Evolutionary conservation across 2,888 invertebrate species (phyloP).

Genomic region (Aethes cnicana): DNA sequence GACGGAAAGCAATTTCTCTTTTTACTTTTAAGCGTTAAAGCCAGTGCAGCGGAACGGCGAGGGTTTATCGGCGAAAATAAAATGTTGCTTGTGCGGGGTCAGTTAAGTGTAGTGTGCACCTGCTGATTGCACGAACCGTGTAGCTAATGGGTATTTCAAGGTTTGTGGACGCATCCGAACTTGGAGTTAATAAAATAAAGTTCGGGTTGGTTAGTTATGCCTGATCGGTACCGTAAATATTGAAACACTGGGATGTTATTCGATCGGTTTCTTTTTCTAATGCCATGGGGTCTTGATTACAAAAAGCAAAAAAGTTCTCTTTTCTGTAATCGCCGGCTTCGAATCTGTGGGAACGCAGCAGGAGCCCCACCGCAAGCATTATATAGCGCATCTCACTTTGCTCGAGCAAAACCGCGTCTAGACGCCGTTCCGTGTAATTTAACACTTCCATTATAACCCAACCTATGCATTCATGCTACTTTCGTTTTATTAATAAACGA

Average conservation of each 20-base stretch:
- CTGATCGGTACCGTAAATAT: slow-evolving; percentile 18
- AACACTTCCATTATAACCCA: slow-evolving; percentile 54
- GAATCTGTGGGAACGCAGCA: slow-evolving; percentile 71
- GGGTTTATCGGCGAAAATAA: slow-evolving; percentile 57
- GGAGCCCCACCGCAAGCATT: slow-evolving; percentile 64
- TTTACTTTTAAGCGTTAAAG: slow-evolving; percentile 41
- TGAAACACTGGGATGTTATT: slow-evolving; percentile 22
- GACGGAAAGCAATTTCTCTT: slow-evolving; percentile 54
- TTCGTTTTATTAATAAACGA: slow-evolving; percentile 43
- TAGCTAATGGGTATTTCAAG: slow-evolving; percentile 10
- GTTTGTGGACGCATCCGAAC: slow-evolving; percentile 6
- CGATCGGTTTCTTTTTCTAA: slow-evolving; percentile 42
- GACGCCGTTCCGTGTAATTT: slow-evolving; percentile 58
- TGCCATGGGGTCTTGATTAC: slow-evolving; percentile 50
- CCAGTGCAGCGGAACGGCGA: slow-evolving; percentile 43
- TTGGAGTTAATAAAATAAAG: slow-evolving; percentile 11
- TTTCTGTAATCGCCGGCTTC: slow-evolving; percentile 53
- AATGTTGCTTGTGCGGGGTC: slow-evolving; percentile 68
- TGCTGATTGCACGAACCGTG: slow-evolving; percentile 36
- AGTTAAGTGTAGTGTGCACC: slow-evolving; percentile 62
- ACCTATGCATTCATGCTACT: slow-evolving; percentile 53
- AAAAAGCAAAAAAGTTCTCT: slow-evolving; percentile 45
- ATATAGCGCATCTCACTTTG: slow-evolving; percentile 56
- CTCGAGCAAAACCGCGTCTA: slow-evolving; percentile 74
- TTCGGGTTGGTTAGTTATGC: slow-evolving; percentile 6